Conservation (phyloP, 2,888 invertebrate species). For the Tetramorium bicarinatum region DNA sequence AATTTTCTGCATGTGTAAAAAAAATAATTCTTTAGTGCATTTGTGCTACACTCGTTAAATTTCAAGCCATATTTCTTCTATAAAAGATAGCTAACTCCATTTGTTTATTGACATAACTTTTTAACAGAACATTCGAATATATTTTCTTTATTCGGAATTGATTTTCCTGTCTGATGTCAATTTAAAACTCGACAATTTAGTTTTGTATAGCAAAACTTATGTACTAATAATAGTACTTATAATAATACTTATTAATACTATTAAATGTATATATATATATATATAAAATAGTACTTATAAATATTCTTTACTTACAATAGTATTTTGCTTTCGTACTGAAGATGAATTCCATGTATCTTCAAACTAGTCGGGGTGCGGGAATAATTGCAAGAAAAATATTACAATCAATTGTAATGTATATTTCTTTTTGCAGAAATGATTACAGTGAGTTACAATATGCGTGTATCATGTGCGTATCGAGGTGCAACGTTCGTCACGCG, state of each 20-base stretch:
- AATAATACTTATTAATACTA: too few relatives aligned
- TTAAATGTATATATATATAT: too few relatives aligned
- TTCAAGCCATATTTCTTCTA: not conserved
- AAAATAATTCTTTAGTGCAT: not conserved
- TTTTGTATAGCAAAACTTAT: not conserved
- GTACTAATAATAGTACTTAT: too few relatives aligned
- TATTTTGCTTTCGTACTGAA: not conserved
- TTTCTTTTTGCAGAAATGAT: conserved; percentile 16
- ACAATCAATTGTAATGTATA: conserved; percentile 1
- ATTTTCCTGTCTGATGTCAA: not conserved
- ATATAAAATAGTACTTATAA: too few relatives aligned
- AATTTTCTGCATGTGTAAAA: not conserved
- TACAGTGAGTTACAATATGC: not conserved
- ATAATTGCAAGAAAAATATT: conserved; percentile 23
- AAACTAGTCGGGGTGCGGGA: not conserved
- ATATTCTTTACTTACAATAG: too few relatives aligned
- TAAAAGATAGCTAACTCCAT: not conserved
- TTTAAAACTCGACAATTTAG: not conserved
- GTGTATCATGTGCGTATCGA: not conserved
- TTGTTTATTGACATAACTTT: not conserved
- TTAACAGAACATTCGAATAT: not conserved
- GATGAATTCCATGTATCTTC: not conserved
- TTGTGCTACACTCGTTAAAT: not conserved
- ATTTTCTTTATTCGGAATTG: not conserved
- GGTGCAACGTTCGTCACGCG: conserved; percentile 11